These are phyloP conservation scores for Epicauta chinensis DNA, from an alignment of 1,140 invertebrate species.

Conservation along the genomic window DNA sequence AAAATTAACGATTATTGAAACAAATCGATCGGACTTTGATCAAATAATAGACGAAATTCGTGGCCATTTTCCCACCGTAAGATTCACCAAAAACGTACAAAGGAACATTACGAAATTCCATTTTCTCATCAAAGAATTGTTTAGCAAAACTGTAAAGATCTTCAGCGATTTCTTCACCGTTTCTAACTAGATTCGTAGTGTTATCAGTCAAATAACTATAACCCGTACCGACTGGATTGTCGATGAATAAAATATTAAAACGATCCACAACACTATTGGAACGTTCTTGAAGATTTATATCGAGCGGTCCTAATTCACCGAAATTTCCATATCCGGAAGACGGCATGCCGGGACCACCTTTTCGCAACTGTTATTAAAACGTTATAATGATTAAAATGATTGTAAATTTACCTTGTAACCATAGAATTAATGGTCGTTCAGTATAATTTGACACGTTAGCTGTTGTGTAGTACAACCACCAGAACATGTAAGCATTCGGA, in stretches of 20 bases:
- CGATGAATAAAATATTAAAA: constrained; percentile 59
- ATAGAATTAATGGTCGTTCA: constrained; percentile 63
- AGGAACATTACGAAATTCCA: constrained; percentile 50
- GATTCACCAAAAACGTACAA: constrained; percentile 64
- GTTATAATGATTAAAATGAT: neutral
- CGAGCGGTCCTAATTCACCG: constrained; percentile 51
- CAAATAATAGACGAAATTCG: constrained; percentile 48
- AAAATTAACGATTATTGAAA: neutral
- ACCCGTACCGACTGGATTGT: constrained; percentile 64
- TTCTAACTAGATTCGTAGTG: constrained; percentile 43
- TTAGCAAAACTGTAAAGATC: constrained; percentile 52
- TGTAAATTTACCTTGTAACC: constrained; percentile 61
- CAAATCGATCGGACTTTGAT: constrained; percentile 26
- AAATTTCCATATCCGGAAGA: constrained; percentile 58
- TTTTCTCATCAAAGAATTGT: constrained; percentile 47
- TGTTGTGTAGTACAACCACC: constrained; percentile 70
- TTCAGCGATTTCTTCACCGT: constrained; percentile 54
- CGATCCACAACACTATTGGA: constrained; percentile 55
- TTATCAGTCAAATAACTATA: constrained; percentile 56
- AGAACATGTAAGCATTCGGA: constrained; percentile 68
- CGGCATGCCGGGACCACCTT: constrained; percentile 50
- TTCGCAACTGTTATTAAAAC: neutral
- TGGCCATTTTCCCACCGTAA: constrained; percentile 63
- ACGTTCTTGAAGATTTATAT: constrained; percentile 47
- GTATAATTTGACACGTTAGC: constrained; percentile 47